Evolutionary conservation across 2,888 invertebrate species (phyloP), one percentile per base, ranked within the genome.

Genomic region (Lasioglossum leucozonium): DNA sequence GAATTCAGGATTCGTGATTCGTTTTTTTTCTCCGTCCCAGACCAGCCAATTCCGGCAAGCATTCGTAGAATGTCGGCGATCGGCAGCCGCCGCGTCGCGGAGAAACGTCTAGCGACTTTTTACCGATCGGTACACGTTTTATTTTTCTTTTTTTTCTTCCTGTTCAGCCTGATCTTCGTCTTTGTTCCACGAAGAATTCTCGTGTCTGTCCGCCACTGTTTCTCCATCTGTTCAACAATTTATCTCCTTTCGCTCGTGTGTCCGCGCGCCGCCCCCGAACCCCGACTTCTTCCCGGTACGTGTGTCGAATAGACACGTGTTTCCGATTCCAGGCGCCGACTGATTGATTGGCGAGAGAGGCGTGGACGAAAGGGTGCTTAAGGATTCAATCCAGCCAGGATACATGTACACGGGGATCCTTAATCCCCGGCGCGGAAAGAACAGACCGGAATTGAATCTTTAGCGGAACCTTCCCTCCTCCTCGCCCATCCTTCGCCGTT

Each of bases 301-400:
- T 86, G 85, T 84, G 72, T 40, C 80, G 85, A 84, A 86, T 81
- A 82, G 86, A 87, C 81, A 86, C 87, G 81, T 81, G 83, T 83
- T 81, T 79, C 71, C 74, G 84, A 85, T 88, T 81, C 80, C 74
- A 62, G 78, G 69, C 77, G 82, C 80, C 85, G 87, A 74, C 84
- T 79, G 86, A 90, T 88, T 89, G 91, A 91, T 91, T 88, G 86
- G 84, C 78, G 87, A 82, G 73, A 77, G 78, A 90, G 82, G 67
- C 77, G 73, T 77, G 69, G 74, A 84, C 79, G 85, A 88, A 85
- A 85, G 74, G 81, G 84, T 65, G 87, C 79, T 88, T 81, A 84
- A 85, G 89, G 82, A 91, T 91, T 90, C 88, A 90, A 91, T 91
- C 84, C 88, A 58, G 72, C 72, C 77, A 75, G 82, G 84, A 85